Base-by-base conservation (phyloP, 2,797 vertebrate genomes). In the Furcifer pardalis region DNA sequence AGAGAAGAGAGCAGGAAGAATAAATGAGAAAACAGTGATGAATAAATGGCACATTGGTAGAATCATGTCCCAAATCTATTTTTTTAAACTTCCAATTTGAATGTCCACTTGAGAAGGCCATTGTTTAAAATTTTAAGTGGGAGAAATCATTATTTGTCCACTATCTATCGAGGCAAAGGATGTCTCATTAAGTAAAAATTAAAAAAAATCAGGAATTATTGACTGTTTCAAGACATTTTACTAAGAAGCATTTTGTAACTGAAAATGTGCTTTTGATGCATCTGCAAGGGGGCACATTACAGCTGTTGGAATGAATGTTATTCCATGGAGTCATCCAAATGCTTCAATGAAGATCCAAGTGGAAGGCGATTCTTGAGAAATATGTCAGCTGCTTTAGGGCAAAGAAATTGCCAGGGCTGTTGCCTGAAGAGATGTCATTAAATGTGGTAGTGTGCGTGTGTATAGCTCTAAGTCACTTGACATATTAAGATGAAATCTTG, bases 211-310 rank as follows among this genome's bases (percentile, higher is more conserved):
- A 7, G n/a, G 81, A 81, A 66, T 25, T 88, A 46, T 0, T 12
- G 81, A 75, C n/a, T 65, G 19, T 46, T 12, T 25, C 49, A 59
- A 75, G 37, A 17, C 68, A 72, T 60, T 60, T 79, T 79, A 44
- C n/a, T 52, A 72, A 12, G 42, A 65, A 15, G 17, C 23, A 30
- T 73, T 84, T 56, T 79, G 42, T 60, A 63, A 25, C 73, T 49
- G 63, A 40, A 84, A 79, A 40, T 79, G n/a, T 63, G 68, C 37
- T 81, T 81, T 52, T 42, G 27, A 60, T 46, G 56, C 46, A 37
- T 62, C 65, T 62, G 52, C 37, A 71, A 62, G 77, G 35, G n/a
- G 59, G 73, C 19, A 32, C 1, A 12, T 49, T 79, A 49, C 83
- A 79, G 68, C 56, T 84, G 76, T 49, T 79, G 59, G 44, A 30